Evolutionary conservation across 2,888 invertebrate species (phyloP).

Genomic region (Crossocerus cetratus): DNA sequence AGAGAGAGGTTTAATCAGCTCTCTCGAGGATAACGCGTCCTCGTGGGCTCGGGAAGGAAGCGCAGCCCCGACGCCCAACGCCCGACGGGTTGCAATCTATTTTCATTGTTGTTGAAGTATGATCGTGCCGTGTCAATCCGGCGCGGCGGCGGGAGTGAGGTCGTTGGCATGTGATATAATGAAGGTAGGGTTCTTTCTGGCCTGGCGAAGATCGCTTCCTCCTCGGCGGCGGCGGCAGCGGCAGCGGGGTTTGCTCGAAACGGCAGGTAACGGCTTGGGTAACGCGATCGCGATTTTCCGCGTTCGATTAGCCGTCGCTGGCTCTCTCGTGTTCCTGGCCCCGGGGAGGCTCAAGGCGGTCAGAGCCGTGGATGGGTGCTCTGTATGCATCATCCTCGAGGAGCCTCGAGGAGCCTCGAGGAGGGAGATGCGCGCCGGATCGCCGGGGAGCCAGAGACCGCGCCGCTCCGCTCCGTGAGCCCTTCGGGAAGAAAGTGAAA

Average conservation of each 20-base stretch:
- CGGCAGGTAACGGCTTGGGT: constrained; percentile 40
- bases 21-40: too few species aligned
- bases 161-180: too few species aligned
- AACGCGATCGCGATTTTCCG: constrained; percentile 68
- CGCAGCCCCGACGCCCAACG: too few species aligned
- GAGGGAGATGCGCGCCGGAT: constrained; percentile 9
- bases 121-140: too few species aligned
- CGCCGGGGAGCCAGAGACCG: neutral
- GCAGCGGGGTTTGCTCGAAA: neutral
- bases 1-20: too few species aligned
- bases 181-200: constrained; percentile 5
- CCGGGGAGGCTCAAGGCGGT: constrained; percentile 22
- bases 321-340: constrained; percentile 34
- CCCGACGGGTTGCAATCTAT: too few species aligned
- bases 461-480: constrained; percentile 32
- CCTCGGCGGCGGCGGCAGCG: neutral
- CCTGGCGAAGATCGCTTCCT: constrained; percentile 10
- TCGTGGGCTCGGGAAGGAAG: too few species aligned
- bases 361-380: constrained; percentile 23
- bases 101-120: too few species aligned
- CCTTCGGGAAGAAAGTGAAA: constrained; percentile 72
- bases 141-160: too few species aligned
- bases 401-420: constrained; percentile 40
- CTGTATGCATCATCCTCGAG: constrained; percentile 62
- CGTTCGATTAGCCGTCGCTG: constrained; percentile 66